Evolutionary conservation across 2,113 vertebrate genomes (phyloP), one percentile per base, ranked within the genome.

Genomic region (Acanthochromis polyacanthus): DNA sequence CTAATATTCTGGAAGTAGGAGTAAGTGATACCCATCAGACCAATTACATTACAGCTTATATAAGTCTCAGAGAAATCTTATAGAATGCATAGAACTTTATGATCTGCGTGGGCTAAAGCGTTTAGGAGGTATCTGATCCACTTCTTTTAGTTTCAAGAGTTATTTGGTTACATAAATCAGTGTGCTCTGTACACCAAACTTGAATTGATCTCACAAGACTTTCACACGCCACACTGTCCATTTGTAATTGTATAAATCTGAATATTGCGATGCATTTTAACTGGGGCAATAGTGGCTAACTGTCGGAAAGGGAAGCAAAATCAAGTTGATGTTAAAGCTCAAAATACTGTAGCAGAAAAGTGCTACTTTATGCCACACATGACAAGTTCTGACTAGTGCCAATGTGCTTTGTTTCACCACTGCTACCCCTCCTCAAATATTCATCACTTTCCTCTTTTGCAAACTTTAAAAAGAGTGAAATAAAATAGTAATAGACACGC

Each of bases 391-490:
- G 46, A 48, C 46, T 17, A 15, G 4, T 14, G 5, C 45, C 45
- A 17, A 17, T 46, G 16, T n/a, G 55, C 30, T 57, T 30, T n/a
- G 32, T 68, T 71, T 59, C 71, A 68, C 67, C 62, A 69, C 58
- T 52, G 48, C 48, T 62, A n/a, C 7, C 45, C 25, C 19, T 75
- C 50, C 76, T 76, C 36, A 72, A 80, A 72, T 40, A 73, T 69
- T 0, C 3, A 76, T 50, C 1, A n/a, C 15, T 59, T 75, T 70
- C 59, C 64, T 36, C 28, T 70, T 56, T 63, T 71, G 4, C 5
- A 46, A 46, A 55, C 67, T 51, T 64, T 9, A 65, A 45, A 46
- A 56, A 28, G n/a, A 48, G 52, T 43, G 3, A 11, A 71, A 79
- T 10, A 0, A n/a, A n/a, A 0, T 32, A 77, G 15, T 17, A 46